Evolutionary conservation across 2,113 vertebrate genomes (phyloP), one percentile per base, ranked within the genome.

Genomic region (Butastur rufipennis): DNA sequence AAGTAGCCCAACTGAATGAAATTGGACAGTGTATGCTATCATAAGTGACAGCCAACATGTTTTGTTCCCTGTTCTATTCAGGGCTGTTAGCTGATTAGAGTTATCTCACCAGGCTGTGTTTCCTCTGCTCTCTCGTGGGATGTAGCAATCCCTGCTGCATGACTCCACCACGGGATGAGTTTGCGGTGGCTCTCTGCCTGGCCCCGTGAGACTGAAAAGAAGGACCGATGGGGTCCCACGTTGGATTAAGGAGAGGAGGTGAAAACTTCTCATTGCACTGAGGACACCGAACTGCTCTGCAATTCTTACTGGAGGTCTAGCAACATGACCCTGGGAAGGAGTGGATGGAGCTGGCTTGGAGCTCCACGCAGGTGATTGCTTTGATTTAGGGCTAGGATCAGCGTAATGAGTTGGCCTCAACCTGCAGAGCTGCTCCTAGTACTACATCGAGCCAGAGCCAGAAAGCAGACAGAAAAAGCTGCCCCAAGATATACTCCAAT

Each of bases 71-170:
- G 11, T 45, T 92, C 56, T 63, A 1, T 83, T 72, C 75, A 55
- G 68, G 36, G n/a, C n/a, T 81, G 47, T 16, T 53, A 26, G 34
- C 61, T 71, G 72, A 68, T 82, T 90, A 86, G 40, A 34, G 25
- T 67, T 90, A 72, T 66, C 67, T 90, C 74, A 34, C 40, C 38
- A 25, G 56, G 20, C 45, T 81, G 18, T 11, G 25, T 72, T 55
- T 77, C 27, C 26, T 62, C 34, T 0, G 0, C 23, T 48, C 19
- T 38, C 68, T 81, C 29, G 31, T 1, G 0, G 13, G 10, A 2
- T 6, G 5, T 12, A 53, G 32, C 40, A 62, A 14, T 17, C 50
- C 16, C 42, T 23, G 27, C 14, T 45, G n/a, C 3, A 23, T 18
- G 59, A 36, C 43, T 45, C 23, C 62, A 36, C 11, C 79, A 53